A percentile compares a stretch with the other conserved stretches of the same genome.
These are phyloP conservation scores for Helarctos malayanus DNA, from an alignment of 2,797 vertebrate genomes.

Conservation along the genomic window DNA sequence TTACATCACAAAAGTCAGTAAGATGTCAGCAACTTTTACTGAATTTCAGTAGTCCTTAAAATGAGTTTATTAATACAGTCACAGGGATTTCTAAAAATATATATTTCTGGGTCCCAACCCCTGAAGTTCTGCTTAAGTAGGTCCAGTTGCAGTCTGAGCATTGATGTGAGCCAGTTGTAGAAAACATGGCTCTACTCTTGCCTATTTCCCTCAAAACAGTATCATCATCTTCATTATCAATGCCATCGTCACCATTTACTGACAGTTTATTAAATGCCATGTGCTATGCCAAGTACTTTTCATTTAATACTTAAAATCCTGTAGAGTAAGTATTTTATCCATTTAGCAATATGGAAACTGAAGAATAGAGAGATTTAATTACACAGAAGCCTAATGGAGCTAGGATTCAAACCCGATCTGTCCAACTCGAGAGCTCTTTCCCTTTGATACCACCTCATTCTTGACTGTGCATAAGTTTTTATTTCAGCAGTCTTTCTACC, in stretches of 20 bases:
- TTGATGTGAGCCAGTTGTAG: not conserved
- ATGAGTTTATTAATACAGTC: not conserved
- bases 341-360: not conserved
- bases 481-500: not conserved
- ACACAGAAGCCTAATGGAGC: not conserved
- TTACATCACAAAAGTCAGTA: not conserved
- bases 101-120: not conserved
- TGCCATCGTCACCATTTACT: not conserved
- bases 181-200: not conserved
- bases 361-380: not conserved
- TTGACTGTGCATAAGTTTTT: not conserved
- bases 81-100: not conserved
- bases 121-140: not conserved
- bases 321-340: not conserved
- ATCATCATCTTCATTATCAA: not conserved
- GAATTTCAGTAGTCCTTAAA: not conserved
- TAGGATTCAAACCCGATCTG: not conserved
- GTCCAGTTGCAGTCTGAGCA: not conserved
- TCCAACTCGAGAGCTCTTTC: not conserved
- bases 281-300: not conserved
- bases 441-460: not conserved
- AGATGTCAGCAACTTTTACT: not conserved
- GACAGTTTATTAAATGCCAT: not conserved
- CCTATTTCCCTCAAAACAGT: not conserved
- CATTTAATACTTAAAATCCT: not conserved